A percentile compares a stretch with the other conserved stretches of the same genome.
Conservation (phyloP, 2,888 invertebrate genomes). For the Epinotia nisella region DNA sequence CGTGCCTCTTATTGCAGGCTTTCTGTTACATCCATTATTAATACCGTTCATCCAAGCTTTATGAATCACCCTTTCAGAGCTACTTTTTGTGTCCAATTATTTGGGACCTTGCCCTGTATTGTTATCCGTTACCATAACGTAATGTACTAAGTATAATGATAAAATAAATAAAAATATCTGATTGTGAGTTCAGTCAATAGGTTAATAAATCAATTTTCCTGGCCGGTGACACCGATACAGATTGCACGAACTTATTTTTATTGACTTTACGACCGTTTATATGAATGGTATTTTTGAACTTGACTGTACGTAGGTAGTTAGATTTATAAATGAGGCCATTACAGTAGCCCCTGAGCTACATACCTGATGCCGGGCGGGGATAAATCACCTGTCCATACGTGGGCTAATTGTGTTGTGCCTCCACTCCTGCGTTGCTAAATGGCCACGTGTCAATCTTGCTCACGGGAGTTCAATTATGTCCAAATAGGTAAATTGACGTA, state of each 20-base stretch:
- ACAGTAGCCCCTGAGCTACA: neutral
- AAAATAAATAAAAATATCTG: neutral
- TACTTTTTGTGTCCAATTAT: conserved; percentile 51
- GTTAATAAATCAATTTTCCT: conserved; percentile 1
- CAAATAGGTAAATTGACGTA: conserved; percentile 16
- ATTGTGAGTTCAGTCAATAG: neutral
- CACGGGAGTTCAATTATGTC: conserved; percentile 23
- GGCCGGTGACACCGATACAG: conserved; percentile 6
- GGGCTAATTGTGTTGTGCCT: conserved; percentile 35
- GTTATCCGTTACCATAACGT: neutral
- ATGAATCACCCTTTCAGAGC: conserved; percentile 55
- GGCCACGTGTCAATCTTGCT: conserved; percentile 31
- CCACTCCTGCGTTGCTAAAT: conserved; percentile 28
- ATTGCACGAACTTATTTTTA: neutral
- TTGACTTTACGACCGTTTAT: too few species aligned
- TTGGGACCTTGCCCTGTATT: conserved; percentile 47
- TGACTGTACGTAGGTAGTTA: conserved; percentile 5
- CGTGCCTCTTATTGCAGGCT: conserved; percentile 55
- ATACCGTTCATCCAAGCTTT: conserved; percentile 55
- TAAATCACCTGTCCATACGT: conserved; percentile 41
- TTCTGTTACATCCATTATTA: conserved; percentile 44
- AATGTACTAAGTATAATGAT: neutral
- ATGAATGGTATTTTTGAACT: neutral
- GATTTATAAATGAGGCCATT: conserved; percentile 37
- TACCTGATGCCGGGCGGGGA: conserved; percentile 6